Conservation (phyloP, 2,888 invertebrate genomes). For the Dioctria rufipes region DNA sequence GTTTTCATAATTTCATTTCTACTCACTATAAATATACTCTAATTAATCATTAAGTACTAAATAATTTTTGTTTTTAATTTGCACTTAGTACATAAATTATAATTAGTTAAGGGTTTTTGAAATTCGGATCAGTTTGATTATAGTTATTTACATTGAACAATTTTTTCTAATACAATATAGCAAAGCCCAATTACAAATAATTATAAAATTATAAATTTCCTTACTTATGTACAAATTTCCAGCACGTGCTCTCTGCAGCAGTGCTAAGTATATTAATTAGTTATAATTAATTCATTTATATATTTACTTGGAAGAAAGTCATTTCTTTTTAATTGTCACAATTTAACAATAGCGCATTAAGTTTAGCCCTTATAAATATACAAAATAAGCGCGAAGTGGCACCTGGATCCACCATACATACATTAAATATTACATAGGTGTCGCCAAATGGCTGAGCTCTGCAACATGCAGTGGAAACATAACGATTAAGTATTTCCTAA, state of each 20-base stretch:
- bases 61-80: constrained; percentile 18
- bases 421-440: neutral
- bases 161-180: constrained; percentile 2
- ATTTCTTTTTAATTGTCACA: constrained; percentile 25
- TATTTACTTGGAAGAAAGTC: constrained; percentile 31
- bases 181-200: constrained; percentile 46
- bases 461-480: constrained; percentile 15
- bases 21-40: constrained; percentile 8
- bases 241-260: constrained; percentile 29
- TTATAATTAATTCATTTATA: no score
- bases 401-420: neutral
- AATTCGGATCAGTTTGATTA: constrained; percentile 54
- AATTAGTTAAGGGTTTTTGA: constrained; percentile 47
- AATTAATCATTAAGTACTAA: constrained; percentile 44
- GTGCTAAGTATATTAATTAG: neutral
- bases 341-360: constrained; percentile 31
- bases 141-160: constrained; percentile 51
- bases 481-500: constrained; percentile 29
- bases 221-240: constrained; percentile 39
- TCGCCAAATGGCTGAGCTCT: neutral
- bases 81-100: constrained; percentile 42
- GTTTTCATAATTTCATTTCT: neutral
- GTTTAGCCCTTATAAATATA: constrained; percentile 1
- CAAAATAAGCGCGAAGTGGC: neutral
- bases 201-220: constrained; percentile 45